Conservation (phyloP, 1,140 invertebrate species). For the Drosophila sp. region DNA sequence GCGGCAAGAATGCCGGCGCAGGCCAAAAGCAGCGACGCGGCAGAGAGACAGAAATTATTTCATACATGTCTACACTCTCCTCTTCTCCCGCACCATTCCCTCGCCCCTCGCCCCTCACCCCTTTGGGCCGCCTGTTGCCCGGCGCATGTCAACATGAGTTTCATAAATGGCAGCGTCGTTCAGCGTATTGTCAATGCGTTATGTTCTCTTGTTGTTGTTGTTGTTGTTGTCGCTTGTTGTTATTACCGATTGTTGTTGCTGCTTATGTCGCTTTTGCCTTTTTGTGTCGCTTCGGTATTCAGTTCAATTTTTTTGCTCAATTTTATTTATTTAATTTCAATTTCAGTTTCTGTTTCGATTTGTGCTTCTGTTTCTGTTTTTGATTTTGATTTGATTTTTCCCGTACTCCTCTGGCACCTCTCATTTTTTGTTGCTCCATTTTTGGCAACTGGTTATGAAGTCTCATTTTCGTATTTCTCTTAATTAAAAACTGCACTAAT, state of each 20-base stretch:
- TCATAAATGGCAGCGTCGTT: slow-evolving; percentile 74
- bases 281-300: slow-evolving; percentile 77
- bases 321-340: slow-evolving; percentile 60
- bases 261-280: slow-evolving; percentile 69
- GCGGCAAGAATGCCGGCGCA: slow-evolving; percentile 69
- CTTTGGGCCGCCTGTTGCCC: slow-evolving; percentile 56
- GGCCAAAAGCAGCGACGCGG: slow-evolving; percentile 60
- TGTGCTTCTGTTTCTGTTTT: slow-evolving; percentile 13
- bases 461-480: slow-evolving; percentile 79
- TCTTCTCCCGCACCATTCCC: neutral
- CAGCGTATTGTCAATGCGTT: slow-evolving; percentile 77
- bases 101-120: neutral
- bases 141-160: slow-evolving; percentile 81
- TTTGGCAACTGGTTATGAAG: slow-evolving; percentile 83
- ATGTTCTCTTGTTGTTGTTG: slow-evolving; percentile 60
- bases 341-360: slow-evolving; percentile 20
- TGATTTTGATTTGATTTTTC: slow-evolving; percentile 19
- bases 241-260: slow-evolving; percentile 23
- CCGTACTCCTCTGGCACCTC: slow-evolving; percentile 35
- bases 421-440: slow-evolving; percentile 59
- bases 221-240: slow-evolving; percentile 17
- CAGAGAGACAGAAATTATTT: slow-evolving; percentile 70
- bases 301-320: slow-evolving; percentile 72
- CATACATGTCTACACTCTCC: slow-evolving; percentile 53
- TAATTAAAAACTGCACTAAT: slow-evolving; percentile 81